A percentile compares a stretch with the other conserved stretches of the same genome.
phyloP scores from a whole-genome alignment of 2,113 vertebrate species.

The Edolisoma coerulescens region DNA sequence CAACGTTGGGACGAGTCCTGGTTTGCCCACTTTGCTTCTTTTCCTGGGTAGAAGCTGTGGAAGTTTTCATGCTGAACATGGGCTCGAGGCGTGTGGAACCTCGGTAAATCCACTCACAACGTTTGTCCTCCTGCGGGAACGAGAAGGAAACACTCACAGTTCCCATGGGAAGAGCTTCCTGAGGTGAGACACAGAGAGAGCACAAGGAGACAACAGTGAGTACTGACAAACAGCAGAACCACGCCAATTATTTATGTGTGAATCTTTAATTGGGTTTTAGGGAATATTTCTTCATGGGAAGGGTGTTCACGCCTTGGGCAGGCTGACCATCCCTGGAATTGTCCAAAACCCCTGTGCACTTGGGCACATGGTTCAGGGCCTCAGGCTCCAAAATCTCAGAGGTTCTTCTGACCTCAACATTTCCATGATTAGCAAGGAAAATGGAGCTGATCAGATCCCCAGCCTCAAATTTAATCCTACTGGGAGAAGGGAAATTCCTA shows the following conservation, averaged over 20 bases:
- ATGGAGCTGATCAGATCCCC: rapidly evolving
- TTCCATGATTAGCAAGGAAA: background rate
- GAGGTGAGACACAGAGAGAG: rapidly evolving
- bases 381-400: background rate
- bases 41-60: slow-evolving; percentile 86
- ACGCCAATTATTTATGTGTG: rapidly evolving
- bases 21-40: slow-evolving; percentile 92
- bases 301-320: background rate
- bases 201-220: background rate
- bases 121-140: slow-evolving; percentile 86
- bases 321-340: background rate
- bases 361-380: background rate
- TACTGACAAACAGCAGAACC: rapidly evolving
- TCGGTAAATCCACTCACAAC: slow-evolving; percentile 97
- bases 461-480: background rate
- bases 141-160: background rate
- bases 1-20: slow-evolving; percentile 90
- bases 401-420: too few species aligned
- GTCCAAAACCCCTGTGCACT: background rate
- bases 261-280: rapidly evolving
- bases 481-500: slow-evolving; percentile 24
- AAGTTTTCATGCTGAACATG: slow-evolving; percentile 98
- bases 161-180: background rate
- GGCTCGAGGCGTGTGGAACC: slow-evolving; percentile 95
- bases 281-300: background rate